Base-by-base conservation (phyloP, 2,113 vertebrate species). In the Halcyon senegalensis region DNA sequence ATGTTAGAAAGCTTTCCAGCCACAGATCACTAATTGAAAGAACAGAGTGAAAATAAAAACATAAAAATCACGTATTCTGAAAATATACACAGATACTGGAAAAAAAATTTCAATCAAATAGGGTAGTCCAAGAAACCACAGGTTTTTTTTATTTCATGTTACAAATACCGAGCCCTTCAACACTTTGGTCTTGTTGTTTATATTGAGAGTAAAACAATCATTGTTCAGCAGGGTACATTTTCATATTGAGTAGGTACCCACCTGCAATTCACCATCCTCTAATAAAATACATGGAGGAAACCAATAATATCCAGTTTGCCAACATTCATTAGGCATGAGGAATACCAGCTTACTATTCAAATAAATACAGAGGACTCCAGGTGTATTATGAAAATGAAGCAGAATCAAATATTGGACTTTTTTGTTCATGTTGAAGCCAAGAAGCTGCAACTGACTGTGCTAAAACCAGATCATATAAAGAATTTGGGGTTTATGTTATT, bases 261-360 rank as follows among this genome's bases (percentile, higher is more conserved):
- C 6, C 20, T 67, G 76, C 50, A 91, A 39, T 37, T 93, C 8
- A 89, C 37, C 60, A 81, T 39, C 50, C 33, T 75, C 48, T 85
- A 46, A 90, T 59, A 91, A 96, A 89, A 89, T 44, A 78, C 44
- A 31, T 3, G 16, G 24, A 94, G 23, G 46, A 88, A 89, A 66
- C 23, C 68, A 90, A 5, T 50, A 64, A 94, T 20, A 92, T 33
- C 59, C 62, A 78, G 15, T 43, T 75, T 92, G 48, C 75, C 48
- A 94, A 83, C 84, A 95, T 80, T 89, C 91, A 96, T 86, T 90
- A 89, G 31, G 60, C 37, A 66, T 35, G 7, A 86, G 56, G 56
- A 56, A 90, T 28, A 78, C 66, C 84, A 78, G 39, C 24, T 66
- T n/a, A 6, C 68, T 60, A 31, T 87, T 93, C 75, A 82, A 93